phyloP scores from a whole-genome alignment of 2,113 vertebrate genomes.

The Hucho hucho region DNA sequence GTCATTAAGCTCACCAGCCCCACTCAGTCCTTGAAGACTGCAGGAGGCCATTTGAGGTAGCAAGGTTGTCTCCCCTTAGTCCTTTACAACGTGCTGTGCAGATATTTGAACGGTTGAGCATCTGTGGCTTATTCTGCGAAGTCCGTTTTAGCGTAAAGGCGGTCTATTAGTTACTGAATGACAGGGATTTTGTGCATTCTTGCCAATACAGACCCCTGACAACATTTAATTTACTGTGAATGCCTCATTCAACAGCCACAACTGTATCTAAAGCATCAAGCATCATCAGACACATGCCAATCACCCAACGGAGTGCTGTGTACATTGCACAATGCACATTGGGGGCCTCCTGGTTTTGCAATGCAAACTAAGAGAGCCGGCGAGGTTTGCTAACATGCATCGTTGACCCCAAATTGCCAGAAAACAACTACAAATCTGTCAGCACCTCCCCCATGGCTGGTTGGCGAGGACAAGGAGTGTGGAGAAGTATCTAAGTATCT shows the following conservation, averaged over 20 bases:
- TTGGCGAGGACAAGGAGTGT: constrained; percentile 20
- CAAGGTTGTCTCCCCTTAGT: background rate
- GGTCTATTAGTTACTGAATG: background rate
- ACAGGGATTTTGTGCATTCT: background rate
- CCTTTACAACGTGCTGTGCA: background rate
- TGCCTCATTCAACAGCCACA: constrained; percentile 16
- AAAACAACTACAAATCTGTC: constrained; percentile 37
- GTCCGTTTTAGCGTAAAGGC: background rate
- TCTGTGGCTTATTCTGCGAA: background rate
- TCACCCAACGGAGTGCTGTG: constrained; percentile 44
- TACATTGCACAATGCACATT: constrained; percentile 46
- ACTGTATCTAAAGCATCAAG: constrained; percentile 49
- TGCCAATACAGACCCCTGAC: background rate
- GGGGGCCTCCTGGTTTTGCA: constrained; percentile 42
- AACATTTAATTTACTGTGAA: background rate
- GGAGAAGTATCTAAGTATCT: constrained; percentile 23
- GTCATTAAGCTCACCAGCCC: background rate
- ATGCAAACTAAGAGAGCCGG: constrained; percentile 38
- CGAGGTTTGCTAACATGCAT: constrained; percentile 47
- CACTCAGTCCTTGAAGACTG: background rate
- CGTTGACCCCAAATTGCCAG: constrained; percentile 43
- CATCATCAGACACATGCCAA: constrained; percentile 46
- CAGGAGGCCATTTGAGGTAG: background rate
- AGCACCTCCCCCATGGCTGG: background rate
- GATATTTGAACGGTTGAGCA: background rate